Conservation (phyloP, 2,888 invertebrate genomes). For the Lapara coniferarum region DNA sequence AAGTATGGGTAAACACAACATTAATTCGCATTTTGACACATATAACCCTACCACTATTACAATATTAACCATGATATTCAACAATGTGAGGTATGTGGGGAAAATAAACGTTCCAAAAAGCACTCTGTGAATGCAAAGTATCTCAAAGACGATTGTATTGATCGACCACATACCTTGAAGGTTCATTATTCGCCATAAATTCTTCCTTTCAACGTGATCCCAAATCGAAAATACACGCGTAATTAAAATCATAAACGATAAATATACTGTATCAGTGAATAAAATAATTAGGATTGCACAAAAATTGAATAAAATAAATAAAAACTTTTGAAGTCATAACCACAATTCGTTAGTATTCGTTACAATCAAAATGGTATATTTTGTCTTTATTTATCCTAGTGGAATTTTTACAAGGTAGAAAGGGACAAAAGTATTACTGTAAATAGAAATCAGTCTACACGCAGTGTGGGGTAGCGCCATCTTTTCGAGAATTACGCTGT, state of each 20-base stretch:
- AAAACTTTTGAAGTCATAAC: slow-evolving; percentile 65
- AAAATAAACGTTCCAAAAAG: slow-evolving; percentile 7
- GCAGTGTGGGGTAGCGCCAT: slow-evolving; percentile 59
- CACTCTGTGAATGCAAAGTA: slow-evolving; percentile 36
- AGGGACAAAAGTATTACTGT: slow-evolving; percentile 57
- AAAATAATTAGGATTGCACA: slow-evolving; percentile 62
- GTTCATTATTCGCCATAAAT: slow-evolving; percentile 69
- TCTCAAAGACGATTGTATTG: slow-evolving; percentile 73
- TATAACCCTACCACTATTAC: background rate
- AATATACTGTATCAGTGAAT: slow-evolving; percentile 44
- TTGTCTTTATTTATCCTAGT: slow-evolving; percentile 45
- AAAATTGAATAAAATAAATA: slow-evolving; percentile 61
- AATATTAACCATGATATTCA: background rate
- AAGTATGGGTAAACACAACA: slow-evolving; percentile 20
- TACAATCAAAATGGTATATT: slow-evolving; percentile 72
- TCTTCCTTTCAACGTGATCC: slow-evolving; percentile 38
- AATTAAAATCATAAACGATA: slow-evolving; percentile 46
- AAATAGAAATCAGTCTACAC: slow-evolving; percentile 63
- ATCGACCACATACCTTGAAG: slow-evolving; percentile 77
- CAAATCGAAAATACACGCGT: slow-evolving; percentile 41
- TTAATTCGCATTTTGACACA: background rate
- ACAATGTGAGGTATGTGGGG: background rate
- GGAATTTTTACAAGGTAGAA: slow-evolving; percentile 40
- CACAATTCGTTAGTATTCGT: slow-evolving; percentile 81
- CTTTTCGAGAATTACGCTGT: slow-evolving; percentile 53